Base-by-base conservation (phyloP, 2,113 vertebrate genomes). In the Anolis sagrei region DNA sequence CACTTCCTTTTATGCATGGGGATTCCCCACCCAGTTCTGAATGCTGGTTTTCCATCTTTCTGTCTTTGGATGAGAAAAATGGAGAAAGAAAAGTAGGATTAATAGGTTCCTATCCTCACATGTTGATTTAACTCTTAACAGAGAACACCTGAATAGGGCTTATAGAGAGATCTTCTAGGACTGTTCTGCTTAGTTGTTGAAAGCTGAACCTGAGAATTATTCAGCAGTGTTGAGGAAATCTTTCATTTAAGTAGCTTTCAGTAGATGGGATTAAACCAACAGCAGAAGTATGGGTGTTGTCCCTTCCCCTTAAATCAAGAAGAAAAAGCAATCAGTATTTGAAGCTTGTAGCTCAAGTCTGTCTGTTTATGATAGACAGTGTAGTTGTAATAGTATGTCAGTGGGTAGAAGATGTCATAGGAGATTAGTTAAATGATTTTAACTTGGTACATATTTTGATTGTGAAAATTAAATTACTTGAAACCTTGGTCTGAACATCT, bases 231-330 rank as follows among this genome's bases (percentile, higher is more conserved):
- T 79, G 21, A 29, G 9, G n/a, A n/a, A 69, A n/a, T 51, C 7
- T 68, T 84, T 34, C 49, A n/a, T 76, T 76, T 84, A n/a, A 49
- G 39, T 58, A 29, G 34, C 23, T 58, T 61, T 82, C 69, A 44
- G 29, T 49, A 81, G 62, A 49, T 68, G 16, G 62, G 25, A 27
- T 81, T 81, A 48, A 68, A 9, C 27, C 51, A 73, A 11, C 61
- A 36, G 25, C 25, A 49, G n/a, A 74, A 36, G 76, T 8, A n/a
- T 32, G 9, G 70, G 29, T 44, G 10, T 29, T 75, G 58, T 75
- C 36, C 54, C 70, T 70, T 69, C 44, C 48, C 23, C 8, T 48
- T 64, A 75, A 64, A 7, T 16, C n/a, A 23, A 73, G 44, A 34
- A 64, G n/a, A n/a, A n/a, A n/a, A n/a, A 76, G 39, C 58, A 34